Percentiles rank a stretch among this genome's conserved stretches.
Conservation (phyloP, 2,113 vertebrate genomes). For the Jacana jacana region DNA sequence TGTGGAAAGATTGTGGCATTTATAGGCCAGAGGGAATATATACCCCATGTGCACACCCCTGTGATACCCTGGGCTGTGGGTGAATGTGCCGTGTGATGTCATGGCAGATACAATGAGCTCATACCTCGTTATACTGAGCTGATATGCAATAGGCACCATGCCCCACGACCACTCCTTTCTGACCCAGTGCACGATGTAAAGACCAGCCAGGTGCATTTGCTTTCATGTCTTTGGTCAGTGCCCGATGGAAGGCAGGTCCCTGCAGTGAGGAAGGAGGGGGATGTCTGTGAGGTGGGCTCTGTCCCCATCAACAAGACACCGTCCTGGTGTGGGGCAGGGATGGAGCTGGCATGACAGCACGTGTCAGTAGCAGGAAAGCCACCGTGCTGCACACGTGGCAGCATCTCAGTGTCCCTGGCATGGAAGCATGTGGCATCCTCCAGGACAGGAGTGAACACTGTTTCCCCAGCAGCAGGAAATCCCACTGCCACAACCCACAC, state of each 20-base stretch:
- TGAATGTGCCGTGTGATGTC: neutral
- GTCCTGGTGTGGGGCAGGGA: neutral
- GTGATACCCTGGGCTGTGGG: neutral
- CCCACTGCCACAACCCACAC: too few species aligned
- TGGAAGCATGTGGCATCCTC: fast-evolving
- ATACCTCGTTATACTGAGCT: neutral
- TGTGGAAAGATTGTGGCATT: constrained; percentile 43
- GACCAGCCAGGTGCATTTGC: neutral
- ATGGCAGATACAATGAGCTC: constrained; percentile 1
- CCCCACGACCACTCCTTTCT: neutral
- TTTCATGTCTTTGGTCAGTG: neutral
- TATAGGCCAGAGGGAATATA: constrained; percentile 3
- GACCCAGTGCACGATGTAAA: fast-evolving
- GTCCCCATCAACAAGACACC: neutral
- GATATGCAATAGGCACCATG: neutral
- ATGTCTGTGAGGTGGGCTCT: neutral
- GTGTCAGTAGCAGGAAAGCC: neutral
- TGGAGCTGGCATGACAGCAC: neutral
- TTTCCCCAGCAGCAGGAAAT: neutral
- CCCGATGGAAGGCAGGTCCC: neutral
- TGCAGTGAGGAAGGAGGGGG: neutral
- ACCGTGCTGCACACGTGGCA: fast-evolving
- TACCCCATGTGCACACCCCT: neutral
- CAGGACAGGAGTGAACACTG: neutral
- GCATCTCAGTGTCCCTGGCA: neutral